Base-by-base conservation (phyloP, 2,888 invertebrate genomes). In the Oxytorus armatus region DNA sequence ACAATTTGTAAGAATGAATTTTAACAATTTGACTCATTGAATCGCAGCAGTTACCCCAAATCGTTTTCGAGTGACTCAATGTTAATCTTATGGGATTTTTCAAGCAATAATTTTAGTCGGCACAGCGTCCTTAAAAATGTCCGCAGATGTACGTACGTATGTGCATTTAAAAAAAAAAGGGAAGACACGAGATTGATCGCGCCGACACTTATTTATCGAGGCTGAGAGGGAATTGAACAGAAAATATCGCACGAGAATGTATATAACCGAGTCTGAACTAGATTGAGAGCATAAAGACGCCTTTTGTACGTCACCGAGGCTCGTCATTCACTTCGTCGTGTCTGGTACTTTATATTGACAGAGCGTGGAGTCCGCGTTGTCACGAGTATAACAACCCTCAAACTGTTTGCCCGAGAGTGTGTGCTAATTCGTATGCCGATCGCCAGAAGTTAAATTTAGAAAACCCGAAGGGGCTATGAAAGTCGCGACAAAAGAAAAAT, bases 271-370 rank as follows among this genome's bases (percentile, higher is more conserved):
- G 55, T 29, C 61, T 73, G 44, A 57, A 55, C 51, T 65, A 76
- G 79, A 83, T 83, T 72, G 79, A 79, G 66, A 74, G 77, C 57
- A 81, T 83, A 83, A 81, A 77, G 81, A 75, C 78, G 70, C 70
- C 75, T 81, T 76, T 82, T 80, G 73, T 81, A 57, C 63, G 55
- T 76, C 75, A 61, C 42, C 72, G 51, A 61, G 72, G 29, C 61
- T 77, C 72, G 72, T 70, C 57, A 44, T 73, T 79, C 65, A 65
- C 65, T n/a, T 74, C 74, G 65, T n/a, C 36, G 36, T 44, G 65
- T 65, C 59, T 53, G 65, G 74, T 65, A 74, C 65, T 74, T 74
- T 65, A 65, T 74, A 74, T 74, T 74, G 74, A 75, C 63, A 74
- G 78, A 80, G 74, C 69, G 63, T 73, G 65, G 69, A 49, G 57